Evolutionary conservation across 1,140 invertebrate genomes (phyloP).

Genomic region (Philotrypesis tridentata): DNA sequence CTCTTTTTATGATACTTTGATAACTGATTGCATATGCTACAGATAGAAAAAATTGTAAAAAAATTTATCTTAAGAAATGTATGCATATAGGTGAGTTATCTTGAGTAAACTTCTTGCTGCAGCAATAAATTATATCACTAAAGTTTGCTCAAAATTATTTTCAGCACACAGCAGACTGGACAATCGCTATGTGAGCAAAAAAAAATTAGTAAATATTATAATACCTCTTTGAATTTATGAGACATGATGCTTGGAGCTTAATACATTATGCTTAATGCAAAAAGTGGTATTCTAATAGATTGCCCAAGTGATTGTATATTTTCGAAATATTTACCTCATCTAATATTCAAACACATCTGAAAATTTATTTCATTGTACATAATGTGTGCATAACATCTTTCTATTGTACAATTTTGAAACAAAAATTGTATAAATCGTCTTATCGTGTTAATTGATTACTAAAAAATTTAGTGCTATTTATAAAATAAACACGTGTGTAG

Average conservation of each 20-base stretch:
- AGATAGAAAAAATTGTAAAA: slow-evolving; percentile 24
- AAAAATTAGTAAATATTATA: slow-evolving; percentile 24
- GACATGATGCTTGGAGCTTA: slow-evolving; percentile 49
- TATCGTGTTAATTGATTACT: background rate
- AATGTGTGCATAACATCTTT: slow-evolving; percentile 8
- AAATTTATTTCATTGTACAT: slow-evolving; percentile 38
- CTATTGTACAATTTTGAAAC: slow-evolving; percentile 28
- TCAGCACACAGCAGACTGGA: slow-evolving; percentile 34
- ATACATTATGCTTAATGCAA: slow-evolving; percentile 44
- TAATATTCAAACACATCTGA: background rate
- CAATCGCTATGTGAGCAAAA: slow-evolving; percentile 34
- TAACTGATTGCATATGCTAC: slow-evolving; percentile 16
- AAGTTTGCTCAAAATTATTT: background rate
- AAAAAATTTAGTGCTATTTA: background rate
- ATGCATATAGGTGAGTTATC: slow-evolving; percentile 27
- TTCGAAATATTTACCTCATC: slow-evolving; percentile 32
- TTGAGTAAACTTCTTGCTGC: background rate
- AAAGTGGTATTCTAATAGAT: slow-evolving; percentile 18
- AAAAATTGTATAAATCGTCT: background rate
- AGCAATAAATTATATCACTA: background rate
- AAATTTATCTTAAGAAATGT: slow-evolving; percentile 25
- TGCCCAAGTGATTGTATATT: background rate
- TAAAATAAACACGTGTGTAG: background rate
- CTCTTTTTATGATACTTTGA: slow-evolving; percentile 44
- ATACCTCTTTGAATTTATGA: slow-evolving; percentile 42